phyloP scores from a whole-genome alignment of 2,797 vertebrate genomes.

The Galagoides demidoff region DNA sequence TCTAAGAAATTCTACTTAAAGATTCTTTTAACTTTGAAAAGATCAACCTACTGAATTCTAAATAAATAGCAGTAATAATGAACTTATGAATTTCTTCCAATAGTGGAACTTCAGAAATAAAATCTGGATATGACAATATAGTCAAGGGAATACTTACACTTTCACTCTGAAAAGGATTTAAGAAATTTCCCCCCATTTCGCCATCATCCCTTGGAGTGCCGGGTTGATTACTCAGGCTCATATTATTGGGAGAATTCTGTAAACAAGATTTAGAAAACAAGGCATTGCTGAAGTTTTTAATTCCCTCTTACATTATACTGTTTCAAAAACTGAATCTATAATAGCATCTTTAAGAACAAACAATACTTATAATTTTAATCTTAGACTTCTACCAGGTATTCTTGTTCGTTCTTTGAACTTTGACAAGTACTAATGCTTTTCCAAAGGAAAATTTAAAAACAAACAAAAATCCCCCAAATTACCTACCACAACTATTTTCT shows the following conservation, averaged over 20 bases:
- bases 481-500: not conserved
- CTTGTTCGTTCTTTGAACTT: conserved; percentile 59
- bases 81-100: not conserved
- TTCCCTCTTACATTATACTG: conserved; percentile 60
- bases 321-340: conserved; percentile 43
- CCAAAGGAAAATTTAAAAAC: conserved; percentile 67
- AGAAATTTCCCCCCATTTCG: conserved; percentile 98
- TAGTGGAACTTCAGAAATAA: conserved; percentile 11
- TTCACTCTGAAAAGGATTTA: conserved; percentile 99
- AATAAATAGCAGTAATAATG: not conserved
- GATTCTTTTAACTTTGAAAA: conserved; percentile 16
- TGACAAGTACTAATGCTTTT: conserved; percentile 51
- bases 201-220: conserved; percentile 98
- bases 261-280: conserved; percentile 78
- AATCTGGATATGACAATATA: not conserved
- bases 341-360: conserved; percentile 40
- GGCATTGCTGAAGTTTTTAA: conserved; percentile 43
- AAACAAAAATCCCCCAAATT: not conserved
- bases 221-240: conserved; percentile 99
- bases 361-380: conserved; percentile 28
- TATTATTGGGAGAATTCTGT: conserved; percentile 98
- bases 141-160: conserved; percentile 91
- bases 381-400: not conserved
- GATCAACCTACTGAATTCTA: not conserved
- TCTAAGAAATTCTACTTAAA: conserved; percentile 39